Conservation (phyloP, 2,888 invertebrate species). For the Drosophila paranaensis region DNA sequence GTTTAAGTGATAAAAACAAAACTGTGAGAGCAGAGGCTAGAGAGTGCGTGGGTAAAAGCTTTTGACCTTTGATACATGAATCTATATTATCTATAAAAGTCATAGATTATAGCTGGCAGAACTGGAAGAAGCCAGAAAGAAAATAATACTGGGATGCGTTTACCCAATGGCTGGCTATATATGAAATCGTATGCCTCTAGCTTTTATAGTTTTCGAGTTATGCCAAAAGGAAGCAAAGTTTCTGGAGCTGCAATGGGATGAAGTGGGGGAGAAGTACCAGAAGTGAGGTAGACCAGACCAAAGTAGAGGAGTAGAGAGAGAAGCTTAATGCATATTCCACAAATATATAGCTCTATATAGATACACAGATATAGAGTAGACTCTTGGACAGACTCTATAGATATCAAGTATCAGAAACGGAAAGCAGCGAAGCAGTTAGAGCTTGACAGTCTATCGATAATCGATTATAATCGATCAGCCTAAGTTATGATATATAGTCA, state of each 20-base stretch:
- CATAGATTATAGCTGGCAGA: no score
- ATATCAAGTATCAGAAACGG: no score
- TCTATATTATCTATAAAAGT: not conserved
- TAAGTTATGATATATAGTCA: not conserved
- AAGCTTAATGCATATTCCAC: no score
- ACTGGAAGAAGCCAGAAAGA: no score
- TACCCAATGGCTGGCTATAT: not conserved
- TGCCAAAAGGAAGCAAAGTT: not conserved
- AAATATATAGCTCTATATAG: no score
- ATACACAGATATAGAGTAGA: no score
- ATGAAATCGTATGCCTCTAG: not conserved
- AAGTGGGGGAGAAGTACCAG: no score
- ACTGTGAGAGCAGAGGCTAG: not conserved
- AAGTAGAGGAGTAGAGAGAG: no score
- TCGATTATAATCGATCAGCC: not conserved
- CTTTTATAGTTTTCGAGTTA: not conserved
- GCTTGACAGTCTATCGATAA: not conserved
- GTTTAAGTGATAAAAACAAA: conserved; percentile 2
- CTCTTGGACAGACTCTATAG: no score
- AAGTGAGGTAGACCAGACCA: no score
- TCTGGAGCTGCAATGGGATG: not conserved
- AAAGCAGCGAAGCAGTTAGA: no score
- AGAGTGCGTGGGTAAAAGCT: not conserved
- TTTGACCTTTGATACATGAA: not conserved
- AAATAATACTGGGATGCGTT: not conserved